Percentiles rank a stretch among this genome's conserved stretches.
phyloP scores from a whole-genome alignment of 1,140 invertebrate genomes.

The Lasioglossum albipes region DNA sequence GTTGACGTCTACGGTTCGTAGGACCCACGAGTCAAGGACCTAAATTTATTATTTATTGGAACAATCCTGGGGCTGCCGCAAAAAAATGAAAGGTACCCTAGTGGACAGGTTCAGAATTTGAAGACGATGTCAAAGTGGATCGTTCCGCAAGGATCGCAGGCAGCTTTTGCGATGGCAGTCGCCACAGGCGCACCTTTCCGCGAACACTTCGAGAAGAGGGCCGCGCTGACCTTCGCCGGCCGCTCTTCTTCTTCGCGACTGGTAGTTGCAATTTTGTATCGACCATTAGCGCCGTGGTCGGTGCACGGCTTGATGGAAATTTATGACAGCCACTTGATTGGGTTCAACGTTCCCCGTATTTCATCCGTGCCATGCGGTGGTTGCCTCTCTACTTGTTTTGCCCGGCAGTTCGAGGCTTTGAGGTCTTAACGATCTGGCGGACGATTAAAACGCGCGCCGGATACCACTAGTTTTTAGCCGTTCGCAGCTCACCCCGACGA shows the following conservation, averaged over 20 bases:
- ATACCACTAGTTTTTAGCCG: not conserved
- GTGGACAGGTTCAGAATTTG: too few species aligned
- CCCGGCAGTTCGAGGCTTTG: conserved; percentile 22
- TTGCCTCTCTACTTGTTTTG: conserved; percentile 41
- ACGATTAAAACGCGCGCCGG: conserved; percentile 50
- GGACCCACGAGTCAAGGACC: too few species aligned
- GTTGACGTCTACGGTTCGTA: too few species aligned
- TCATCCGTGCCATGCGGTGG: conserved; percentile 61
- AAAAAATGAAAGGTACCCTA: too few species aligned
- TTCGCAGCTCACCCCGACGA: too few species aligned
- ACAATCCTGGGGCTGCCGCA: too few species aligned
- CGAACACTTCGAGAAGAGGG: not conserved
- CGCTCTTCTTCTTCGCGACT: conserved; percentile 19
- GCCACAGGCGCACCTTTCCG: too few species aligned
- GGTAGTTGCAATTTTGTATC: conserved; percentile 63
- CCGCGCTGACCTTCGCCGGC: not conserved
- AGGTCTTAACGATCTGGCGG: conserved; percentile 54
- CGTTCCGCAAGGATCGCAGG: too few species aligned
- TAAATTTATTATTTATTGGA: too few species aligned
- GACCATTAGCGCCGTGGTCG: conserved; percentile 57
- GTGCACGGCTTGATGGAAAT: conserved; percentile 74
- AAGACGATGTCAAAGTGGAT: too few species aligned
- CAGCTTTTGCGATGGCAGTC: too few species aligned
- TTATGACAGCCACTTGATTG: conserved; percentile 78
- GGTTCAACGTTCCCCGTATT: conserved; percentile 77